Evolutionary conservation across 2,113 vertebrate species (phyloP).

Genomic region (Bufo bufo): DNA sequence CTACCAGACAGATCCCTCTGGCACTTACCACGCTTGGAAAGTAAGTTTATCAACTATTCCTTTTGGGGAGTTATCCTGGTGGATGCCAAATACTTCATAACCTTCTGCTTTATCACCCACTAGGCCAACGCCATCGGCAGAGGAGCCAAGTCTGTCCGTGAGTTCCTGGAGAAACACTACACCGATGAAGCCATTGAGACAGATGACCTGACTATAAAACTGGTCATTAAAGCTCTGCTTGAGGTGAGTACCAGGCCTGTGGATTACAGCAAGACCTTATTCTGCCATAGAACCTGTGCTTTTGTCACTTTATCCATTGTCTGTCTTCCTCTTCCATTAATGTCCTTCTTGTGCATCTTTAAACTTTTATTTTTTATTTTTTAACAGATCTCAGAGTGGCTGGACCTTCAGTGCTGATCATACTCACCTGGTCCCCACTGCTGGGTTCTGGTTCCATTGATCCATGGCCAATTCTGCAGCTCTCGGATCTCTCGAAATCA

Average conservation of each 20-base stretch:
- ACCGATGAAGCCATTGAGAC: conserved; percentile 85
- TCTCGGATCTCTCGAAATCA: too few species aligned
- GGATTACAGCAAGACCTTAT: neutral
- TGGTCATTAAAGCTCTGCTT: conserved; percentile 83
- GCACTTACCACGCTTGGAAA: conserved; percentile 91
- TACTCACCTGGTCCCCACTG: too few species aligned
- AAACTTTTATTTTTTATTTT: too few species aligned
- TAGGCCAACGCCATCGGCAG: conserved; percentile 87
- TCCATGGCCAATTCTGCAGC: too few species aligned
- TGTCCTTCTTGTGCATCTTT: too few species aligned
- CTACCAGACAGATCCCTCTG: conserved; percentile 87
- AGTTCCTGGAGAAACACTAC: conserved; percentile 87
- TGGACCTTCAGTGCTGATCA: too few species aligned
- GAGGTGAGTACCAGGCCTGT: conserved; percentile 70
- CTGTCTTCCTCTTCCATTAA: too few species aligned
- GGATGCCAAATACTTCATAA: neutral
- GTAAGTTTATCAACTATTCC: conserved; percentile 64
- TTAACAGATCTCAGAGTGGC: too few species aligned
- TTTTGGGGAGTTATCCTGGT: neutral
- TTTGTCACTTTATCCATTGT: too few species aligned
- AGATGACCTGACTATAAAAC: conserved; percentile 80
- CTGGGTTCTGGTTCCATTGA: too few species aligned
- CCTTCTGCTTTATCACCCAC: fast-evolving
- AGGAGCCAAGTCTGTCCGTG: conserved; percentile 84
- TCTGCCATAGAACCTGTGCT: neutral